These are phyloP conservation scores for Rutpela maculata DNA, from an alignment of 2,888 invertebrate species.

Conservation along the genomic window DNA sequence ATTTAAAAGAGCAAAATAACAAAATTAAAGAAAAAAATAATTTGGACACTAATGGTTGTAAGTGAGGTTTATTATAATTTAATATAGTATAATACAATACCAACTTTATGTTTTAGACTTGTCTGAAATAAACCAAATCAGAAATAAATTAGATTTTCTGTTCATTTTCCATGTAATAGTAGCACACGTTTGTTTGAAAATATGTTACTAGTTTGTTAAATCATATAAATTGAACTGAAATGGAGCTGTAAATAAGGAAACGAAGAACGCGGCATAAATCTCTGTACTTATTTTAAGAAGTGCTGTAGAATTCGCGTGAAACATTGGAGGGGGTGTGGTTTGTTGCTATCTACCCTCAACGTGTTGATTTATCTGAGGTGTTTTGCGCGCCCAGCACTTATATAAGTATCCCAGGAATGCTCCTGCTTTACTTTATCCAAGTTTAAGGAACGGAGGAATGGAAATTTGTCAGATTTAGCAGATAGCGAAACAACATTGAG, in stretches of 20 bases:
- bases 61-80: too few species aligned
- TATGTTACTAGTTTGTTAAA: conserved; percentile 37
- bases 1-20: too few species aligned
- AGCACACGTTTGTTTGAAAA: neutral
- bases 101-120: too few species aligned
- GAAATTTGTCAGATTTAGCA: conserved; percentile 40
- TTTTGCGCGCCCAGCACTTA: conserved; percentile 53
- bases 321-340: conserved; percentile 59
- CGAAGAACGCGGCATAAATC: conserved; percentile 59
- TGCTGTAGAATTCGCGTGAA: conserved; percentile 48
- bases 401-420: conserved; percentile 40
- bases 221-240: conserved; percentile 53
- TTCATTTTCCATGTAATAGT: neutral
- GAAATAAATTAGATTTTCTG: too few species aligned
- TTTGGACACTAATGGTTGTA: too few species aligned
- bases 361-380: conserved; percentile 51
- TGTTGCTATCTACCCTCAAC: conserved; percentile 56
- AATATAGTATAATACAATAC: too few species aligned
- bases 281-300: conserved; percentile 60
- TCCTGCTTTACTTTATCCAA: conserved; percentile 38
- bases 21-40: too few species aligned
- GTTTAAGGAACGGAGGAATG: conserved; percentile 38
- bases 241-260: conserved; percentile 56
- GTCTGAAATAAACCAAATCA: too few species aligned
- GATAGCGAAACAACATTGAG: conserved; percentile 35